Evolutionary conservation across 2,113 vertebrate genomes (phyloP).

Genomic region (Otolemur garnettii): DNA sequence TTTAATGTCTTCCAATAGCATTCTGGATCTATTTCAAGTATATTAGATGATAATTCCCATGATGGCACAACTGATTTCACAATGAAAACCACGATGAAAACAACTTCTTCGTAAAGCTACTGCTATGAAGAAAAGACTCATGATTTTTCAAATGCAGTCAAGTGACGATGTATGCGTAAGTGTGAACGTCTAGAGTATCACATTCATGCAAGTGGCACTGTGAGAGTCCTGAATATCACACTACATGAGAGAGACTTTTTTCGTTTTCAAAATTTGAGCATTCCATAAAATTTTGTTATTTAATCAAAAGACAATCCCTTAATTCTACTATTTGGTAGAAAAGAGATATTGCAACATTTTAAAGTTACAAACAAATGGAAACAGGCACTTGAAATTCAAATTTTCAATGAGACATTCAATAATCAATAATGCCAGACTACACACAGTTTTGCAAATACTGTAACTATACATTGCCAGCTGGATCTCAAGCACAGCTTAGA

Average conservation of each 20-base stretch:
- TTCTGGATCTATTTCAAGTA: slow-evolving; percentile 29
- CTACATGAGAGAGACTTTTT: not conserved
- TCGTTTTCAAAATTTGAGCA: slow-evolving; percentile 32
- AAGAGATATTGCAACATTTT: slow-evolving; percentile 30
- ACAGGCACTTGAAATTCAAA: not conserved
- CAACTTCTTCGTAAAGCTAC: slow-evolving; percentile 25
- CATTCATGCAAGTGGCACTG: not conserved
- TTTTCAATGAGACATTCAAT: not conserved
- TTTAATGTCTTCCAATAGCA: not conserved
- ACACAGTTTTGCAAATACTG: slow-evolving; percentile 41
- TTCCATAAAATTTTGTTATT: not conserved
- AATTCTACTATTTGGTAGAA: not conserved
- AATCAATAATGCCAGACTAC: not conserved
- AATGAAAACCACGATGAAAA: slow-evolving; percentile 42
- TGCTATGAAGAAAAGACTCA: not conserved
- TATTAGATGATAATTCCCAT: not conserved
- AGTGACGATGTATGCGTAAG: not conserved
- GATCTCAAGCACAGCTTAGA: slow-evolving; percentile 10
- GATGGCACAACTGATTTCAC: slow-evolving; percentile 4
- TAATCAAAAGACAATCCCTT: slow-evolving; percentile 41
- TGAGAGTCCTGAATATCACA: not conserved
- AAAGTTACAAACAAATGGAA: slow-evolving; percentile 51
- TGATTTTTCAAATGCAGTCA: slow-evolving; percentile 30
- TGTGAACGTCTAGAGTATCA: slow-evolving; percentile 4
- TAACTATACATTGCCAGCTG: not conserved